phyloP scores from a whole-genome alignment of 2,888 invertebrate genomes.

The Pasiphila rectangulata region DNA sequence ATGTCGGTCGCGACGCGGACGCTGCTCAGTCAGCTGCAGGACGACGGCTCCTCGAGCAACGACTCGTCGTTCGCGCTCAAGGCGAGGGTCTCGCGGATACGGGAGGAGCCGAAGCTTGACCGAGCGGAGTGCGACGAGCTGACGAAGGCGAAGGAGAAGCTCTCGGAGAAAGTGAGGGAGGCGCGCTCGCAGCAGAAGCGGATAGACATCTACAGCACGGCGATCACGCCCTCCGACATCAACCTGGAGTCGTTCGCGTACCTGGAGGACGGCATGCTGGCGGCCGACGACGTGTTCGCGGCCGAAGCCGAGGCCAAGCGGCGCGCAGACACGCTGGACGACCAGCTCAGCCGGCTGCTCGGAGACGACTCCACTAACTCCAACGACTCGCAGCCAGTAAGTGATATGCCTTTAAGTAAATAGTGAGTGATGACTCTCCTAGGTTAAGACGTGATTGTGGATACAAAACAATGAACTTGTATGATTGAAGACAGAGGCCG shows the following conservation, averaged over 20 bases:
- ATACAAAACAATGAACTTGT: slow-evolving; percentile 23
- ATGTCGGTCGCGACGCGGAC: slow-evolving; percentile 71
- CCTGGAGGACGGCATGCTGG: slow-evolving; percentile 72
- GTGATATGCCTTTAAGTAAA: slow-evolving; percentile 67
- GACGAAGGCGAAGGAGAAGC: slow-evolving; percentile 68
- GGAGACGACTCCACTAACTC: slow-evolving; percentile 63
- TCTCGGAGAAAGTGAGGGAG: slow-evolving; percentile 69
- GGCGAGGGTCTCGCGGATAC: slow-evolving; percentile 53
- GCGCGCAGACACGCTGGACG: slow-evolving; percentile 50
- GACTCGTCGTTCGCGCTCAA: slow-evolving; percentile 74
- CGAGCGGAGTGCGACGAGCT: slow-evolving; percentile 64
- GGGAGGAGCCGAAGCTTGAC: slow-evolving; percentile 51
- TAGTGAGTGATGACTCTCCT: slow-evolving; percentile 52
- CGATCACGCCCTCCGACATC: slow-evolving; percentile 75
- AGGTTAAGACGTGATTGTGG: slow-evolving; percentile 21
- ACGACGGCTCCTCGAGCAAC: slow-evolving; percentile 77
- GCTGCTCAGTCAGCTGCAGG: slow-evolving; percentile 75
- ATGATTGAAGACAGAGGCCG: slow-evolving; percentile 1
- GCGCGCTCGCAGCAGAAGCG: slow-evolving; percentile 66
- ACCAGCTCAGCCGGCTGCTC: slow-evolving; percentile 62
- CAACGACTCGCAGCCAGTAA: slow-evolving; percentile 63
- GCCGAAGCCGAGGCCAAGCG: slow-evolving; percentile 52
- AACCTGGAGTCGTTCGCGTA: slow-evolving; percentile 78
- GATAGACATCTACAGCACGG: slow-evolving; percentile 79
- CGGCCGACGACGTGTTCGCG: slow-evolving; percentile 67